Conservation (phyloP, 2,888 invertebrate species). For the Crepidodera aurea region DNA sequence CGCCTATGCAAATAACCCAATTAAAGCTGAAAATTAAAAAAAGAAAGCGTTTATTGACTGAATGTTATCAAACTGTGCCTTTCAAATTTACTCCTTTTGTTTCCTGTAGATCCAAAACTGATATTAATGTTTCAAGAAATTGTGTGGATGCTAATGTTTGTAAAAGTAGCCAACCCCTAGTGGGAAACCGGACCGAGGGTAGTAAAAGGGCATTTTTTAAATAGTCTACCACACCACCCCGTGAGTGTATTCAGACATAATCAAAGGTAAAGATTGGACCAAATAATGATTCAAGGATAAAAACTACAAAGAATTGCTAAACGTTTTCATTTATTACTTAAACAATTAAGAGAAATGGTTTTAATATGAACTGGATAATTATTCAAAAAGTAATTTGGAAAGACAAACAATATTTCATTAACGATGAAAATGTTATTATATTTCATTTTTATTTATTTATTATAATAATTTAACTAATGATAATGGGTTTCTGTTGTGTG, state of each 20-base stretch:
- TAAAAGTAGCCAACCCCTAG: slow-evolving; percentile 32
- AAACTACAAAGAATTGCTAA: too few species aligned
- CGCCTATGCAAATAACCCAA: slow-evolving; percentile 29
- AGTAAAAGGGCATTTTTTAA: slow-evolving; percentile 13
- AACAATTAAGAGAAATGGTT: too few species aligned
- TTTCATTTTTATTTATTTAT: too few species aligned
- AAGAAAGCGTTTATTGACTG: slow-evolving; percentile 21
- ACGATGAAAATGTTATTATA: too few species aligned
- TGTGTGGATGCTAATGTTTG: slow-evolving; percentile 34
- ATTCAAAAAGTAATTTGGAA: too few species aligned
- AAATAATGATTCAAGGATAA: too few species aligned
- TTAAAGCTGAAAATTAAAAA: slow-evolving; percentile 17
- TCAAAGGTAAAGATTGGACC: too few species aligned
- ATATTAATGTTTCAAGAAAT: slow-evolving; percentile 35
- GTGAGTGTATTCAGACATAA: background rate
- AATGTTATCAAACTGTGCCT: slow-evolving; percentile 42
- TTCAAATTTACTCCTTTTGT: slow-evolving; percentile 38
- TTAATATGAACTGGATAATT: too few species aligned
- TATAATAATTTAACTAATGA: too few species aligned
- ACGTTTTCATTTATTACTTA: too few species aligned
- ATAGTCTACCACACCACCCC: background rate
- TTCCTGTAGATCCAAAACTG: slow-evolving; percentile 39
- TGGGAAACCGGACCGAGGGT: slow-evolving; percentile 18
- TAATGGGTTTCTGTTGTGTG: too few species aligned
- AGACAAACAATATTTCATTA: too few species aligned